Evolutionary conservation across 2,888 invertebrate genomes (phyloP), one percentile per base, ranked within the genome.

Genomic region (Trichogramma dendrolimi): DNA sequence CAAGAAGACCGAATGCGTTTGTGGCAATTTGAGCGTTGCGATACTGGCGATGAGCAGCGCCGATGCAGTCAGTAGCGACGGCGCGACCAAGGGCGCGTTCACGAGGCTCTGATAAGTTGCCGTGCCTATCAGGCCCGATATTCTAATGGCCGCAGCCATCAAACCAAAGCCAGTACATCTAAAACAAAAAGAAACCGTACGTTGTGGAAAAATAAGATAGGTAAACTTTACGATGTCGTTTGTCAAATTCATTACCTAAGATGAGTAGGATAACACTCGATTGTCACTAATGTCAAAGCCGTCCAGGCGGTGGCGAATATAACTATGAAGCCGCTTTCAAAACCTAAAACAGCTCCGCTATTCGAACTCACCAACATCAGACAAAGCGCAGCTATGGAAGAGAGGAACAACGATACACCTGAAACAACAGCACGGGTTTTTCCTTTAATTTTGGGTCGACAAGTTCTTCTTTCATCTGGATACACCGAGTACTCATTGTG

Each of bases 271-370:
- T 80, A 82, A 64, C 78, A 77, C 71, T 82, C 82, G 38, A 81
- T 74, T 41, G 81, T 81, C 46, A 78, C 76, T 40, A 82, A 73
- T 58, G 79, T 80, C 40, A 82, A 71, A 4, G 81, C 75, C 50
- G 80, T 81, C 81, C 81, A 82, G 55, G 80, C 81, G 39, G 78
- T 72, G 44, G 81, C 79, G 60, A 81, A 81, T 38, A 82, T 70
- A 59, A 79, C 80, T 60, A 79, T 80, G 67, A 81, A 82, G 49
- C 79, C 78, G 14, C 80, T 80, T 70, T 81, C 81, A 63, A 81
- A 81, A 10, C 79, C 78, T 55, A 82, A 74, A 55, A 81, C 78
- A 38, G 80, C 77, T 10, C 75, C 70, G 60, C 71, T 74, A 66
- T 77, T 77, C 55, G 76, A 76, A 60, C 75, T 74, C 40, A 81